A percentile compares a stretch with the other conserved stretches of the same genome.
Conservation (phyloP, 2,888 invertebrate species). For the Tubiluchus corallicola region DNA sequence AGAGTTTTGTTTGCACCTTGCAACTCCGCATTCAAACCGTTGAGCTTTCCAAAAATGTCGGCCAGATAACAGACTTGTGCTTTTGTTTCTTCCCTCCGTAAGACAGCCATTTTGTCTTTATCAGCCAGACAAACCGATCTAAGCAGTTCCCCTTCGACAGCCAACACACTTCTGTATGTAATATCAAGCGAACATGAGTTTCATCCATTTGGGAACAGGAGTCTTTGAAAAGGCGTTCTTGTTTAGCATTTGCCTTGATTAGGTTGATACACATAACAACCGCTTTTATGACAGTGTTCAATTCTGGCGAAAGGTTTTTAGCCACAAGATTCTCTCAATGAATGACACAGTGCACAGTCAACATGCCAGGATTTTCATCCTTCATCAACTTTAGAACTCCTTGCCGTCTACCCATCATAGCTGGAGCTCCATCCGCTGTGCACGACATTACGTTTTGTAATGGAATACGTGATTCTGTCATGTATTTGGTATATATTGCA, state of each 20-base stretch:
- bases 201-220: background rate
- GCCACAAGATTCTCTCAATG: background rate
- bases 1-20: background rate
- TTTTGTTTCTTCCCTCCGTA: no score
- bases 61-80: background rate
- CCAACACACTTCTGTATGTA: background rate
- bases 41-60: background rate
- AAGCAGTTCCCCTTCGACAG: background rate
- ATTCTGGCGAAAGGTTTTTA: background rate
- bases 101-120: background rate
- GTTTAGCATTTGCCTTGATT: background rate
- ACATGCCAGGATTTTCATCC: background rate
- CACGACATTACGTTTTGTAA: no score
- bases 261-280: background rate
- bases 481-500: no score
- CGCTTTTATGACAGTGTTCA: background rate
- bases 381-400: background rate
- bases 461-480: no score
- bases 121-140: background rate
- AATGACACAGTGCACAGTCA: background rate
- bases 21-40: background rate
- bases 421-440: background rate
- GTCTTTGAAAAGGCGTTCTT: background rate
- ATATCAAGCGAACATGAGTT: background rate
- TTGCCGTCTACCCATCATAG: background rate